Conservation (phyloP, 92 coral and sea anemone genomes). For the Zoanthus sansibaricus region DNA sequence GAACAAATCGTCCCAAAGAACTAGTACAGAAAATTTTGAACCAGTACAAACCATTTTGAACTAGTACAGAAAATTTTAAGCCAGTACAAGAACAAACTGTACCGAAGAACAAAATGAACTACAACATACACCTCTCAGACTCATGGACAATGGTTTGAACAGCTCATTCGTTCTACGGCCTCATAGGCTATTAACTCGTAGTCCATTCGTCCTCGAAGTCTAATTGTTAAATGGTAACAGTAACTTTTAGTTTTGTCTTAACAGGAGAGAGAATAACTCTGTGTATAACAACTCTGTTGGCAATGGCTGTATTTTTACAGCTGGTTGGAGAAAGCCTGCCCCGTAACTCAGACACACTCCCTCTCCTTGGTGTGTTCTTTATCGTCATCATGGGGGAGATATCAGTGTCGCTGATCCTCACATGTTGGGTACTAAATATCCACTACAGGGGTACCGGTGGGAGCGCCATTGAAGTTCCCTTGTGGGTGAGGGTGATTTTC, state of each 20-base stretch:
- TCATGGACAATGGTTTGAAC: no score
- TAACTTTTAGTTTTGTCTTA: background rate
- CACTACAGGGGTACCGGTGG: slow-evolving; percentile 88
- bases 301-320: slow-evolving; percentile 99
- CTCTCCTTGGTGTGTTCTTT: slow-evolving; percentile 85
- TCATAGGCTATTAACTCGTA: no score
- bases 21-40: no score
- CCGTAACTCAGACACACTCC: slow-evolving; percentile 92
- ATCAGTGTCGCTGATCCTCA: slow-evolving; percentile 89
- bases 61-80: no score
- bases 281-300: slow-evolving; percentile 90
- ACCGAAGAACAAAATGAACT: no score
- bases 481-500: slow-evolving; percentile 85
- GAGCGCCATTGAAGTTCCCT: slow-evolving; percentile 77
- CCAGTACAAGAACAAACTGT: no score
- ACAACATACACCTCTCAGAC: no score
- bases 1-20: no score
- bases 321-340: slow-evolving; percentile 94
- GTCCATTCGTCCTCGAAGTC: no score
- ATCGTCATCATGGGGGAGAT: slow-evolving; percentile 97
- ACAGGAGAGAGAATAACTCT: slow-evolving; percentile 85
- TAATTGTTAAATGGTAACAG: no score
- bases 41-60: no score
- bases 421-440: slow-evolving; percentile 94
- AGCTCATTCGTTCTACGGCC: no score